These are phyloP conservation scores for Yponomeuta evonymella DNA, from an alignment of 2,888 invertebrate genomes.

Conservation along the genomic window DNA sequence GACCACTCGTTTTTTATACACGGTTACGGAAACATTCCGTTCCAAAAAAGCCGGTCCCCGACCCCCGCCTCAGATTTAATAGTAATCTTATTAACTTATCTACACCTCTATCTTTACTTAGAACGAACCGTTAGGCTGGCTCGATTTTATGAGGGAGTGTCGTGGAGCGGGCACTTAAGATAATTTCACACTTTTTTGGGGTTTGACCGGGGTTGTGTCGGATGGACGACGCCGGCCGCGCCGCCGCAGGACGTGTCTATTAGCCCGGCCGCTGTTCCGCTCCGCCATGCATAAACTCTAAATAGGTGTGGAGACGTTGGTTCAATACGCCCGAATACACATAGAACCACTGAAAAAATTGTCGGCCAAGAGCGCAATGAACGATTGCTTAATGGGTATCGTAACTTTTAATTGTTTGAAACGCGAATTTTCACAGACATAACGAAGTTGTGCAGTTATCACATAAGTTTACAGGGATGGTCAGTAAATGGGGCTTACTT, in stretches of 20 bases:
- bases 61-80: constrained; percentile 55
- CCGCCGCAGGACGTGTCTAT: constrained; percentile 38
- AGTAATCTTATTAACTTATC: constrained; percentile 75
- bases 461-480: no score
- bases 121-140: constrained; percentile 68
- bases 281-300: constrained; percentile 9
- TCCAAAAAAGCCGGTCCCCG: constrained; percentile 67
- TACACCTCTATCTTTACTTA: constrained; percentile 72
- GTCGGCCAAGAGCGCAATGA: no score
- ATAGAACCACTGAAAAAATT: neutral
- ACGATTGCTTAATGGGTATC: no score
- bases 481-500: no score
- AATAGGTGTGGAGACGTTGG: neutral
- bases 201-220: constrained; percentile 48
- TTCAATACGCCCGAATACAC: constrained; percentile 12
- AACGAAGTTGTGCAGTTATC: no score
- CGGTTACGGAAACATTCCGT: constrained; percentile 70
- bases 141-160: constrained; percentile 60
- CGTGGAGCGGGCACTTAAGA: constrained; percentile 64
- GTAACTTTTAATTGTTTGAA: no score
- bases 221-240: constrained; percentile 24
- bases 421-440: no score
- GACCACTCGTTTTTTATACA: constrained; percentile 71
- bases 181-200: constrained; percentile 72
- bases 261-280: constrained; percentile 10